These are phyloP conservation scores for Catostomus latipinnis DNA, from an alignment of 2,797 vertebrate species.

Conservation along the genomic window DNA sequence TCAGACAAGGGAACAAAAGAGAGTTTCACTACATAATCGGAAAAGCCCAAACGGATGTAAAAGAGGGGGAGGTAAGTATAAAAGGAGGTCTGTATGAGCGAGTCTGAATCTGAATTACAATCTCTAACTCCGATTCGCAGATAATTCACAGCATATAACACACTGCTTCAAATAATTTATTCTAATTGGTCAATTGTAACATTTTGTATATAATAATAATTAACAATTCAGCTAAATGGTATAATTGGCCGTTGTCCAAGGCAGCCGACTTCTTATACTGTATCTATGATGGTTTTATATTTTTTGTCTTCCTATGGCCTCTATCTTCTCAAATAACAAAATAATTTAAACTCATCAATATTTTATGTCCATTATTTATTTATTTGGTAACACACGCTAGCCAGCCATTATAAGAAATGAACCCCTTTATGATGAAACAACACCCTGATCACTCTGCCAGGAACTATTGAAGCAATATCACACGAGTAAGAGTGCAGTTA, in stretches of 20 bases:
- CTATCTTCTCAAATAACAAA: too few species aligned
- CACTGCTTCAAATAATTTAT: neutral
- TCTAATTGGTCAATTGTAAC: conserved; percentile 13
- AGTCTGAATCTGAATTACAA: neutral
- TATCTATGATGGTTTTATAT: too few species aligned
- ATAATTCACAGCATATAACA: neutral
- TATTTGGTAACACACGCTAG: too few species aligned
- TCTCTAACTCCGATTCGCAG: conserved; percentile 15
- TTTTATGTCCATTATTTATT: too few species aligned
- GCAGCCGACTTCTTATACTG: neutral
- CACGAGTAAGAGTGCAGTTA: too few species aligned
- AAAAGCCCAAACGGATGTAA: conserved; percentile 51
- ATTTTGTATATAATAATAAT: neutral
- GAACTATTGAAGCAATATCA: too few species aligned
- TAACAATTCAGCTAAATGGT: too few species aligned
- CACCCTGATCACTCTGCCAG: too few species aligned
- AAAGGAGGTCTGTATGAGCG: conserved; percentile 35
- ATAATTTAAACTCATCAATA: too few species aligned
- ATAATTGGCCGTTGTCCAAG: neutral
- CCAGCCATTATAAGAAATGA: too few species aligned
- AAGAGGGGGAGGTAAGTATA: conserved; percentile 32
- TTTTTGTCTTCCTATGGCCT: too few species aligned
- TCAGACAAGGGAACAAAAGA: conserved; percentile 4
- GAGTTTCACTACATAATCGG: conserved; percentile 27
- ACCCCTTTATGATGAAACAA: too few species aligned